Evolutionary conservation across 2,113 vertebrate species (phyloP).

Genomic region (Polypterus bichir): DNA sequence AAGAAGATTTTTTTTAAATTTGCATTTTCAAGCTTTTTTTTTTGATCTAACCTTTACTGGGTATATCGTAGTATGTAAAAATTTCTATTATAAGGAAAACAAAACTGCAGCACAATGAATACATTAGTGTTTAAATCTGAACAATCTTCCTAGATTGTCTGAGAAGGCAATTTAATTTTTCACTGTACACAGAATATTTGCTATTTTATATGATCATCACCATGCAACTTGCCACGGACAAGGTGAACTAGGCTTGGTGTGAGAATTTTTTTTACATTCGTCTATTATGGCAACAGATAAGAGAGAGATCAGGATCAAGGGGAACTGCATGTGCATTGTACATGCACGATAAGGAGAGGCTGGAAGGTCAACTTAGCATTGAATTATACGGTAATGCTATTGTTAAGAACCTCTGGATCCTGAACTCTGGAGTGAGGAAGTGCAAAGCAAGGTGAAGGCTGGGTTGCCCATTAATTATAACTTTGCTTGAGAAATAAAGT

Average conservation of each 20-base stretch:
- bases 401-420: conserved; percentile 37
- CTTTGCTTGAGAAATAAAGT: conserved; percentile 22
- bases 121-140: no score
- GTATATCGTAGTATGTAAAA: no score
- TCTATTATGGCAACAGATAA: conserved; percentile 15
- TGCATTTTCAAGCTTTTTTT: no score
- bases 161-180: no score
- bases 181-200: no score
- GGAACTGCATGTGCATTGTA: conserved; percentile 14
- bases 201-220: no score
- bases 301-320: conserved; percentile 5
- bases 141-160: no score
- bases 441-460: conserved; percentile 34
- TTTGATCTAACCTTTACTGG: no score
- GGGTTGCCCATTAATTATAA: conserved; percentile 15
- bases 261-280: background rate
- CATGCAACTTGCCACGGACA: no score
- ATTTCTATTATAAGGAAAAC: no score
- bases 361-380: conserved; percentile 25
- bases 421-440: conserved; percentile 42
- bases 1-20: no score
- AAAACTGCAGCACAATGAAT: no score
- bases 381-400: conserved; percentile 27
- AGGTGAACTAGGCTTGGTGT: background rate
- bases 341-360: conserved; percentile 18